Conservation (phyloP, 2,113 vertebrate species). For the Amphiprion ocellaris region DNA sequence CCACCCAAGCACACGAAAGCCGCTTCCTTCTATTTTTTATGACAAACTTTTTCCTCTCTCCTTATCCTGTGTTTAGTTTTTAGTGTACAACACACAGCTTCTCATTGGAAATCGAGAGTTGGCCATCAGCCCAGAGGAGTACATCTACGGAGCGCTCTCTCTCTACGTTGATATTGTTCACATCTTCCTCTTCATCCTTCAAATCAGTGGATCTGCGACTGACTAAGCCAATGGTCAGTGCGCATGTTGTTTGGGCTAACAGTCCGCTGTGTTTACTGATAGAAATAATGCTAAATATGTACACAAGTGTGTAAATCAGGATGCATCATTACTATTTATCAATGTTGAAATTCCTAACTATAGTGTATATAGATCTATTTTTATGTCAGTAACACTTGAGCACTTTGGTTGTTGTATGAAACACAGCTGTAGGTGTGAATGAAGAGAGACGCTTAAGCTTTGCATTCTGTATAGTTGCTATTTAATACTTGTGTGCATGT, state of each 20-base stretch:
- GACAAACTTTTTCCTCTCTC: background rate
- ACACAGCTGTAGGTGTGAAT: slow-evolving; percentile 18
- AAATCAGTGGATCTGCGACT: slow-evolving; percentile 85
- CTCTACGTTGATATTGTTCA: slow-evolving; percentile 94
- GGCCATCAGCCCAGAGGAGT: slow-evolving; percentile 93
- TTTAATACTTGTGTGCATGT: background rate
- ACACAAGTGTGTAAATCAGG: slow-evolving; percentile 19
- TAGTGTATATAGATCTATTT: slow-evolving; percentile 19
- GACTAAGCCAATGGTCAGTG: slow-evolving; percentile 48
- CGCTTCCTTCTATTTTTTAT: background rate
- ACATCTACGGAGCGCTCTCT: slow-evolving; percentile 92
- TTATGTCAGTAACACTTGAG: slow-evolving; percentile 42
- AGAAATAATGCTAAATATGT: background rate
- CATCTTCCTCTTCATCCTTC: slow-evolving; percentile 94
- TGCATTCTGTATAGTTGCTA: slow-evolving; percentile 18
- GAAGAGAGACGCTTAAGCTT: background rate
- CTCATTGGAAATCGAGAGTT: slow-evolving; percentile 93
- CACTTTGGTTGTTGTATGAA: slow-evolving; percentile 52
- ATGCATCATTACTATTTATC: background rate
- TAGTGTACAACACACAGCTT: slow-evolving; percentile 96
- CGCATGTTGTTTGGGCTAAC: background rate
- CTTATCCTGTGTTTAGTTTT: slow-evolving; percentile 84
- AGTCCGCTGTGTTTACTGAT: slow-evolving; percentile 4
- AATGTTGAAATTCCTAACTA: background rate
- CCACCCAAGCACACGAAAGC: background rate